These are phyloP conservation scores for Rhyacophila evoluta DNA, from an alignment of 2,888 invertebrate genomes.

Conservation along the genomic window DNA sequence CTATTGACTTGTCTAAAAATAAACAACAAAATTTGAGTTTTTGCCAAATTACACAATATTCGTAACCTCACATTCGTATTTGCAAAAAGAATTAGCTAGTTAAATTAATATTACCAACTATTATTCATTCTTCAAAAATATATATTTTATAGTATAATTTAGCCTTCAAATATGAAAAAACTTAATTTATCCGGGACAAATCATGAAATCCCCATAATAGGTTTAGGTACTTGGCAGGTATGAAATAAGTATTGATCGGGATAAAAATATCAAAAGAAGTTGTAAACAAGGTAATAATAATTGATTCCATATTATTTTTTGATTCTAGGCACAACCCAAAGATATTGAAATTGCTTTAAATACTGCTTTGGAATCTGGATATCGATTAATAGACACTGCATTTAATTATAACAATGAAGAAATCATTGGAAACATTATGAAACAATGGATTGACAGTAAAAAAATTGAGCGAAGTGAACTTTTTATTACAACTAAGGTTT, in stretches of 20 bases:
- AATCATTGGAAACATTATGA: slow-evolving; percentile 77
- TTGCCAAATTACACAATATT: slow-evolving; percentile 61
- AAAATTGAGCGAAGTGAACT: slow-evolving; percentile 77
- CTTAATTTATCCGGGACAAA: slow-evolving; percentile 65
- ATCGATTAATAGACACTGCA: slow-evolving; percentile 84
- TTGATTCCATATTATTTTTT: neutral
- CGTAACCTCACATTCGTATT: slow-evolving; percentile 53
- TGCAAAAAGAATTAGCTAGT: no score
- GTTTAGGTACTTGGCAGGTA: slow-evolving; percentile 81
- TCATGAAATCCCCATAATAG: slow-evolving; percentile 77
- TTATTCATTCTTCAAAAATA: neutral
- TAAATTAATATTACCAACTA: no score
- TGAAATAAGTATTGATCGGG: neutral
- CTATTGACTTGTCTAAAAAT: slow-evolving; percentile 31
- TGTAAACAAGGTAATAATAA: neutral
- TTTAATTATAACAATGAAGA: slow-evolving; percentile 85
- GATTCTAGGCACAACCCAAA: slow-evolving; percentile 62
- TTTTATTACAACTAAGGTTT: slow-evolving; percentile 88
- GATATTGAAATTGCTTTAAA: slow-evolving; percentile 75
- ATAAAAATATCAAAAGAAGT: neutral
- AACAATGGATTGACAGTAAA: slow-evolving; percentile 74
- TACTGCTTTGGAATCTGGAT: slow-evolving; percentile 77
- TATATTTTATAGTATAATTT: neutral
- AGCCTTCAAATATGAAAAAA: slow-evolving; percentile 51
- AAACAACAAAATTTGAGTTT: slow-evolving; percentile 58